phyloP scores from a whole-genome alignment of 2,888 invertebrate genomes.

The Cyclophora albipunctata region DNA sequence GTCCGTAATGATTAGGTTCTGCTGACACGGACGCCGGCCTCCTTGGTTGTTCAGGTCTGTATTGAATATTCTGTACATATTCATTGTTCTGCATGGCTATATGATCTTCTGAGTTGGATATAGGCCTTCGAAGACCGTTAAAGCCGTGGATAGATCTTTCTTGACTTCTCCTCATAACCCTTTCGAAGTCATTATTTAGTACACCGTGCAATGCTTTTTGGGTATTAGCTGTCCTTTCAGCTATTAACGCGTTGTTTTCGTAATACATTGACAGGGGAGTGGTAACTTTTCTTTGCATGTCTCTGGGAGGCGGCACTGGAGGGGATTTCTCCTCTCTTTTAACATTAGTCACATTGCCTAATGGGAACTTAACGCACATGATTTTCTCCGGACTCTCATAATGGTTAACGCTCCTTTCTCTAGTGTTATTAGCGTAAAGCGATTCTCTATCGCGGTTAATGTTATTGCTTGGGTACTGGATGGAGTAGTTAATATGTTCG shows the following conservation, averaged over 20 bases:
- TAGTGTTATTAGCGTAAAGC: slow-evolving; percentile 52
- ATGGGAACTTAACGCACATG: slow-evolving; percentile 69
- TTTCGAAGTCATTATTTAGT: slow-evolving; percentile 65
- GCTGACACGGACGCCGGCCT: slow-evolving; percentile 69
- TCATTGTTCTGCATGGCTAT: slow-evolving; percentile 71
- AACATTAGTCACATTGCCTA: slow-evolving; percentile 61
- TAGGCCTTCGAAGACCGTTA: slow-evolving; percentile 62
- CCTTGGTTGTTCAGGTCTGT: slow-evolving; percentile 56
- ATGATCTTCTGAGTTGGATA: slow-evolving; percentile 69
- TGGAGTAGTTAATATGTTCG: slow-evolving; percentile 70
- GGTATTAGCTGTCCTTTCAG: slow-evolving; percentile 44
- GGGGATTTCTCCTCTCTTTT: slow-evolving; percentile 73
- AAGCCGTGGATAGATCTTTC: slow-evolving; percentile 62
- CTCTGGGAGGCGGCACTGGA: slow-evolving; percentile 87
- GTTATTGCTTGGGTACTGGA: slow-evolving; percentile 56
- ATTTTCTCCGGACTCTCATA: slow-evolving; percentile 60
- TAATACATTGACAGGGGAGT: slow-evolving; percentile 70
- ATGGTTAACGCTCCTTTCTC: slow-evolving; percentile 51
- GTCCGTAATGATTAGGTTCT: slow-evolving; percentile 65
- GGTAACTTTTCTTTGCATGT: slow-evolving; percentile 78
- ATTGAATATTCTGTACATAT: slow-evolving; percentile 42
- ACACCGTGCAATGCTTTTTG: slow-evolving; percentile 54
- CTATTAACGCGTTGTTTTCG: slow-evolving; percentile 51
- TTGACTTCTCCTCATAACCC: slow-evolving; percentile 67
- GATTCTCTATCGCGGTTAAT: slow-evolving; percentile 43